A percentile compares a stretch with the other conserved stretches of the same genome.
Conservation (phyloP, 2,113 vertebrate species). For the Pan troglodytes region DNA sequence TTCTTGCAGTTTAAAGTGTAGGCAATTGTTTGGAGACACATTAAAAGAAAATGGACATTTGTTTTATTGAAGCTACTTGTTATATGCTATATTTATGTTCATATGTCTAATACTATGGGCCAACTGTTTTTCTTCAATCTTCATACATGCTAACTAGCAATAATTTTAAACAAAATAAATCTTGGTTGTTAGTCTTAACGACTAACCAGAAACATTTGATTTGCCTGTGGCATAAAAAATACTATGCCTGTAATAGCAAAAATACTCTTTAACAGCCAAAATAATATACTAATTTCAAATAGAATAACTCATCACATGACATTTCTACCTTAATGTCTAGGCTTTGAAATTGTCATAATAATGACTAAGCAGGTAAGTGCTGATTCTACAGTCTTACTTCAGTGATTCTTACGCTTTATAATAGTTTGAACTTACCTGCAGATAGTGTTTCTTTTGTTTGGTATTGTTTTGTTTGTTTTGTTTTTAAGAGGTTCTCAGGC, state of each 20-base stretch:
- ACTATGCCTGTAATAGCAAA: neutral
- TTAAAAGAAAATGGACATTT: constrained; percentile 50
- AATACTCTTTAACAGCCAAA: neutral
- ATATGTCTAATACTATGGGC: neutral
- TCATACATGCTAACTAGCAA: neutral
- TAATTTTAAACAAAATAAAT: constrained; percentile 24
- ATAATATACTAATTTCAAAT: neutral
- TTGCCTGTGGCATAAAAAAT: neutral
- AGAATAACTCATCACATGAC: neutral
- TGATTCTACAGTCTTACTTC: neutral
- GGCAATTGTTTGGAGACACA: constrained; percentile 47
- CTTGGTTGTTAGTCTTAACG: neutral
- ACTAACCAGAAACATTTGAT: neutral
- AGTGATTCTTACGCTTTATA: neutral
- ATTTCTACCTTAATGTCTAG: neutral
- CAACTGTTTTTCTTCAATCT: neutral
- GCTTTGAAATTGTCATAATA: neutral
- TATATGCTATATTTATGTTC: neutral
- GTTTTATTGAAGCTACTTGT: constrained; percentile 3
- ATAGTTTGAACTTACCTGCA: neutral
- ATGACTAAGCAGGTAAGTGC: neutral
- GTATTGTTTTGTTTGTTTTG: too few species aligned
- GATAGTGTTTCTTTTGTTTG: neutral
- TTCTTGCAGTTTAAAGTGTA: constrained; percentile 53
- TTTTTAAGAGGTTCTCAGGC: neutral